Evolutionary conservation across 2,888 invertebrate genomes (phyloP), one percentile per base, ranked within the genome.

Genomic region (Lysandra bellargus): DNA sequence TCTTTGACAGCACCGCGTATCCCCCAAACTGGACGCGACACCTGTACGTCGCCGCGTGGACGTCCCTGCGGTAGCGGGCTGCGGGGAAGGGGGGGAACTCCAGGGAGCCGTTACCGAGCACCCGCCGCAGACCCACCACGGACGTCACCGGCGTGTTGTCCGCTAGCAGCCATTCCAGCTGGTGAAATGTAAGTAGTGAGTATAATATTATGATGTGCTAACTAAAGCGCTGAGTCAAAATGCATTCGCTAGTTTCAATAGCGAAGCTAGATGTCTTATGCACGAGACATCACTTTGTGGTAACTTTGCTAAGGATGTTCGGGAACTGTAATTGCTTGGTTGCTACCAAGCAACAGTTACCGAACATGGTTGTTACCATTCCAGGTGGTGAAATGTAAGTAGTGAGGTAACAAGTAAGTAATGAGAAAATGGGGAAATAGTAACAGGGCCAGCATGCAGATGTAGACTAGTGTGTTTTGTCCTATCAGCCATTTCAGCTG

Each of bases 41-140:
- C 87, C 98, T 95, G 95, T 98, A 98, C 80, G 96, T 96, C 83
- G 97, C 96, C 78, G 97, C 96, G 92, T 98, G 98, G 79, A 98
- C 96, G 89, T 98, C 97, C 86, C 97, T 96, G 78, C 97, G 95
- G 93, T 97, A 98, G 84, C 96, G 96, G 85, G 97, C 97, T 78
- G 96, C 97, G 9, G 97, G 95, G 91, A 99, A 98, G 4, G 98
- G 97, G 82, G 96, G 96, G 90, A 99, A 97, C 90, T 97, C 96
- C 88, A 99, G 95, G 79, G 98, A 98, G 83, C 98, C 98, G 91
- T 98, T 98, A 82, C 96, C 95, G 85, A 97, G 96, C 85, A 97
- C 95, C 88, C 96, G 95, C 78, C 98, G 96, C 84, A 98, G 95
- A 83, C 97, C 97, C 81, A 96, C 95, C 83, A 96, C 94, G 84